Conservation (phyloP, 2,888 invertebrate genomes). For the Allophyes oxyacanthae region DNA sequence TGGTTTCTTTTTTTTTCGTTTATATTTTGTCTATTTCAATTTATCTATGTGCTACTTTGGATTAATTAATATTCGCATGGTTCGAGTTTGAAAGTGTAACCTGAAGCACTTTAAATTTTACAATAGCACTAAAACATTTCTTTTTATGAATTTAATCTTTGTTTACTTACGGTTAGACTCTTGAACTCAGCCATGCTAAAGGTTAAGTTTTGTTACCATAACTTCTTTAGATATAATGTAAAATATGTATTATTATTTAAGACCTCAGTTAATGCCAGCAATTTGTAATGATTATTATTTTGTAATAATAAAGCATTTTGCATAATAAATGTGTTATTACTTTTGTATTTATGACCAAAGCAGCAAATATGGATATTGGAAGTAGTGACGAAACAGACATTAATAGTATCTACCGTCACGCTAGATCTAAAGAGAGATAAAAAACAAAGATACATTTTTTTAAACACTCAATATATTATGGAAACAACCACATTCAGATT, state of each 20-base stretch:
- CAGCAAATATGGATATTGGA: too few species aligned
- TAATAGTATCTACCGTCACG: too few species aligned
- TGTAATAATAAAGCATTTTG: conserved; percentile 56
- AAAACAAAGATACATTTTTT: conserved; percentile 11
- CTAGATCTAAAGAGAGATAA: too few species aligned
- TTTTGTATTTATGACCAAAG: not conserved
- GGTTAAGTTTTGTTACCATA: conserved; percentile 57
- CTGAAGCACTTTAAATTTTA: not conserved
- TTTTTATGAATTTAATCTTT: conserved; percentile 4
- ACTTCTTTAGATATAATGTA: conserved; percentile 36
- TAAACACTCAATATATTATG: conserved; percentile 27
- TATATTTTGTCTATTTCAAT: not conserved
- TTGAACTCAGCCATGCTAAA: conserved; percentile 73
- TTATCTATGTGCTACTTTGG: conserved; percentile 26
- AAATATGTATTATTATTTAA: conserved; percentile 46
- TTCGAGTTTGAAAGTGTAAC: conserved; percentile 78
- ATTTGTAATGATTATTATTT: conserved; percentile 48
- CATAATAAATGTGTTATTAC: conserved; percentile 5
- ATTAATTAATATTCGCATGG: conserved; percentile 46
- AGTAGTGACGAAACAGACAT: too few species aligned
- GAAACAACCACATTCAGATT: conserved; percentile 17
- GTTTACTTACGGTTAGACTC: conserved; percentile 83
- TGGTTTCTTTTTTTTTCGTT: conserved; percentile 12
- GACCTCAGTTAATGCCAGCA: conserved; percentile 36
- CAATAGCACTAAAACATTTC: conserved; percentile 5